phyloP scores from a whole-genome alignment of 2,888 invertebrate genomes.

The Gibbula magus region DNA sequence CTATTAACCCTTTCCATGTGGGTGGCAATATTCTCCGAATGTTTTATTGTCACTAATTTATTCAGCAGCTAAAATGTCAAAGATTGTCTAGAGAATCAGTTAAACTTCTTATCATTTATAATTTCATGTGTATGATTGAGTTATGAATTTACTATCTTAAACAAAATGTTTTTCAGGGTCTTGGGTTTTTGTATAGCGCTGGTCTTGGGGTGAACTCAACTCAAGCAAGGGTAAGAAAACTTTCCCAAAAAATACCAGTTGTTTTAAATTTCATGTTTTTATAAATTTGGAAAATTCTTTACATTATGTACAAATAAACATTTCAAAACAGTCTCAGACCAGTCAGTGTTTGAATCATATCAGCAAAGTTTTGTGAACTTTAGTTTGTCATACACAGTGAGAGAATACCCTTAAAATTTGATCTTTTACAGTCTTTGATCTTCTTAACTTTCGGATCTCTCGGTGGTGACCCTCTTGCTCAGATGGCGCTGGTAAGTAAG shows the following conservation, averaged over 20 bases:
- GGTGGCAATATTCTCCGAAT: too few relatives aligned
- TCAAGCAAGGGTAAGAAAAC: conserved; percentile 80
- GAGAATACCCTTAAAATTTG: not conserved
- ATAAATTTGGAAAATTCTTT: too few relatives aligned
- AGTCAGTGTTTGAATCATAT: too few relatives aligned
- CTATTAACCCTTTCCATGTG: too few relatives aligned
- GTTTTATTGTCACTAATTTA: too few relatives aligned
- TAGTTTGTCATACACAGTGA: not conserved
- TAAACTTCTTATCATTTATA: not conserved
- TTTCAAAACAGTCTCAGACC: too few relatives aligned
- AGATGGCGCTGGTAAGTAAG: conserved; percentile 89
- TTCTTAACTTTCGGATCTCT: conserved; percentile 94
- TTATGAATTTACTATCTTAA: conserved; percentile 10
- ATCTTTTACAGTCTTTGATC: conserved; percentile 80
- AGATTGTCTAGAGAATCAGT: too few relatives aligned
- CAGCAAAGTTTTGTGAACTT: too few relatives aligned
- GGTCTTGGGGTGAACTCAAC: conserved; percentile 92
- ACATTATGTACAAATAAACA: too few relatives aligned
- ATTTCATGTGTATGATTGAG: not conserved
- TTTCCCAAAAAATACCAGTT: too few relatives aligned
- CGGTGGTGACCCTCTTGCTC: conserved; percentile 93
- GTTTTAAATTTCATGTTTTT: too few relatives aligned
- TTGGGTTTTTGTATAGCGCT: conserved; percentile 90
- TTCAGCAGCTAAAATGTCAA: too few relatives aligned
- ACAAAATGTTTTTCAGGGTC: conserved; percentile 79